Conservation (phyloP, 2,113 vertebrate species). For the Stigmatopora argus region DNA sequence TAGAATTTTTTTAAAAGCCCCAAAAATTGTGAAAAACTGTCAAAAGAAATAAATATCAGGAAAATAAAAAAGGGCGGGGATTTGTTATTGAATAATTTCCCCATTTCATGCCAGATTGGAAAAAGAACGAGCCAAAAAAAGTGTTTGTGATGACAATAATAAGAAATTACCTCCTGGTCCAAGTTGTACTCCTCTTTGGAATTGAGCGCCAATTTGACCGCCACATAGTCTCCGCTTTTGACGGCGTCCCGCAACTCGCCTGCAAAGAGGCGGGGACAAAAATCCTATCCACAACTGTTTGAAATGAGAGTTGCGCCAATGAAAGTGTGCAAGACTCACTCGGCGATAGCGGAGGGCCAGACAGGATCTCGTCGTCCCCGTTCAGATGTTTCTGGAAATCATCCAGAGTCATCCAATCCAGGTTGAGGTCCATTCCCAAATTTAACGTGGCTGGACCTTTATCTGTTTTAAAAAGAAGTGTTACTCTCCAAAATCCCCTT, state of each 20-base stretch:
- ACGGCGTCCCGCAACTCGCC: conserved; percentile 89
- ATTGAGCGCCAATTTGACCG: conserved; percentile 88
- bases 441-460: conserved; percentile 73
- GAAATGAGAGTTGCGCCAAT: not conserved
- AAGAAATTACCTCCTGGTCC: conserved; percentile 83
- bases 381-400: conserved; percentile 95
- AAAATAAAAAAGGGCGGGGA: too few species aligned
- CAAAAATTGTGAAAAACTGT: too few species aligned
- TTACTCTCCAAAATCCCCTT: not conserved
- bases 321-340: conserved; percentile 69
- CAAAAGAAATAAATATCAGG: too few species aligned
- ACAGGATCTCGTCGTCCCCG: conserved; percentile 81
- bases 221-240: conserved; percentile 91
- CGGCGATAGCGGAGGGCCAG: conserved; percentile 72
- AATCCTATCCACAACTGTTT: not conserved
- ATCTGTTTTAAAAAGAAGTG: not conserved
- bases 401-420: conserved; percentile 93
- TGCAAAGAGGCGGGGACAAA: conserved; percentile 34
- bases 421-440: conserved; percentile 89
- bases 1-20: too few species aligned
- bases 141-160: not conserved
- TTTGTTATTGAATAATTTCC: too few species aligned
- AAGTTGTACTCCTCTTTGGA: conserved; percentile 91
- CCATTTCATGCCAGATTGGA: too few species aligned
- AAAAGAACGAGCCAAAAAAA: too few species aligned